These are phyloP conservation scores for Glossophaga mutica DNA, from an alignment of 2,797 vertebrate genomes.

Conservation along the genomic window DNA sequence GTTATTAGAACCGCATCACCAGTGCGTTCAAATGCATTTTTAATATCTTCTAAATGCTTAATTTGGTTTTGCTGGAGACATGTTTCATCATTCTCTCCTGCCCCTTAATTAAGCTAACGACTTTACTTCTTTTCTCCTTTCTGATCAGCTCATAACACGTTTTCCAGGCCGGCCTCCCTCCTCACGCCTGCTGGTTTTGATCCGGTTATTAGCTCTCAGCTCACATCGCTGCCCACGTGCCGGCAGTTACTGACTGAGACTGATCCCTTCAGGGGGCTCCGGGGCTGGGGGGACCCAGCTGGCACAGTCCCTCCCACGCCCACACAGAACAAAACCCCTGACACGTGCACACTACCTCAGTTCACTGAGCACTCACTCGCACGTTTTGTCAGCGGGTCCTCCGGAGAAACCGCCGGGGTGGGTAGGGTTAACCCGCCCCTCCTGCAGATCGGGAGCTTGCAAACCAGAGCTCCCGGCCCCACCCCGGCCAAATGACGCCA, in stretches of 20 bases:
- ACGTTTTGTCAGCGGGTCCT: background rate
- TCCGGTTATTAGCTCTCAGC: slow-evolving; percentile 60
- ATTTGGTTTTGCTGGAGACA: slow-evolving; percentile 72
- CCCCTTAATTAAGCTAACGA: slow-evolving; percentile 75
- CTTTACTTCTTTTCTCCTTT: slow-evolving; percentile 73
- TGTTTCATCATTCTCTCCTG: slow-evolving; percentile 71
- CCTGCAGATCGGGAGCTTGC: background rate
- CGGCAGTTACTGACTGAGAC: slow-evolving; percentile 32
- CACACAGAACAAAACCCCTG: slow-evolving; percentile 13
- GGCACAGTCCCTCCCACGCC: background rate
- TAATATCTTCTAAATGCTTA: slow-evolving; percentile 77
- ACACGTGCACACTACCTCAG: background rate
- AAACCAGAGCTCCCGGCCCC: background rate
- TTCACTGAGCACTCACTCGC: background rate
- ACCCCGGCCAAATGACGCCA: background rate
- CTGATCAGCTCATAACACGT: slow-evolving; percentile 69
- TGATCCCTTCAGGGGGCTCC: background rate
- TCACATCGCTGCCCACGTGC: slow-evolving; percentile 39
- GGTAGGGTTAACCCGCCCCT: background rate
- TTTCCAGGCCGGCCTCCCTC: slow-evolving; percentile 47
- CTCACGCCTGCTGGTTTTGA: slow-evolving; percentile 38
- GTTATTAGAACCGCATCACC: slow-evolving; percentile 60
- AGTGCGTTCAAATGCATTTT: slow-evolving; percentile 73
- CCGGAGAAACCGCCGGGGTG: background rate
- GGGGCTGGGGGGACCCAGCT: slow-evolving; percentile 15